These are phyloP conservation scores for Otus scops DNA, from an alignment of 2,797 vertebrate species.

Conservation along the genomic window DNA sequence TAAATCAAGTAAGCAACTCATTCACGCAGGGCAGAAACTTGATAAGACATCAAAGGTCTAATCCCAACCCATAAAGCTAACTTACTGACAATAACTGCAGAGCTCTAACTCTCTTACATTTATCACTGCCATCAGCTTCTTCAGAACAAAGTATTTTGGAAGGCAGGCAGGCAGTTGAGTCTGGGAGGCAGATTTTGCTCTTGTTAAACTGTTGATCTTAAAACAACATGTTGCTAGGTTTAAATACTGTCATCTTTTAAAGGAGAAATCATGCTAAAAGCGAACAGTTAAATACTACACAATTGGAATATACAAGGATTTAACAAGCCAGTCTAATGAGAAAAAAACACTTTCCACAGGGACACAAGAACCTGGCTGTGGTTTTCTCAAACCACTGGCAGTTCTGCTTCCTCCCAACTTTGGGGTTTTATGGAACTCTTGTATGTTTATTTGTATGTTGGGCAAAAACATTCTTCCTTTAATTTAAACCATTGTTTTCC, in stretches of 20 bases:
- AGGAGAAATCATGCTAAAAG: slow-evolving; percentile 1
- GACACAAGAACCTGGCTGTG: neutral
- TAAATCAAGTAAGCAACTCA: slow-evolving; percentile 62
- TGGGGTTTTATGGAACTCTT: slow-evolving; percentile 9
- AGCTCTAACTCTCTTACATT: slow-evolving; percentile 46
- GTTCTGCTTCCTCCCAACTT: neutral
- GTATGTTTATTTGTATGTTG: slow-evolving; percentile 7
- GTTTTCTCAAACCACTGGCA: slow-evolving; percentile 25
- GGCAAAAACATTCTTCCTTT: slow-evolving; percentile 36
- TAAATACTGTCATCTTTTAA: slow-evolving; percentile 23
- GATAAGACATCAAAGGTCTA: slow-evolving; percentile 62
- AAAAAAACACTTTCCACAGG: neutral
- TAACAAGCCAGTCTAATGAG: neutral
- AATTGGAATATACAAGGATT: neutral
- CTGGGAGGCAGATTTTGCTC: slow-evolving; percentile 26
- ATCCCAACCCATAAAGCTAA: slow-evolving; percentile 42
- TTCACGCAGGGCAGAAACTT: slow-evolving; percentile 51
- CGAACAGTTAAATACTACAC: neutral
- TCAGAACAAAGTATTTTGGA: slow-evolving; percentile 38
- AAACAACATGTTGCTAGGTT: neutral
- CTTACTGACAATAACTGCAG: slow-evolving; percentile 53
- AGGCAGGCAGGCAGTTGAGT: neutral
- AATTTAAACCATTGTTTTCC: slow-evolving; percentile 53
- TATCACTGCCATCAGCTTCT: slow-evolving; percentile 51
- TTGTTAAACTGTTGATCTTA: slow-evolving; percentile 28